Evolutionary conservation across 2,113 vertebrate species (phyloP).

Genomic region (Pachycephala philippinensis): DNA sequence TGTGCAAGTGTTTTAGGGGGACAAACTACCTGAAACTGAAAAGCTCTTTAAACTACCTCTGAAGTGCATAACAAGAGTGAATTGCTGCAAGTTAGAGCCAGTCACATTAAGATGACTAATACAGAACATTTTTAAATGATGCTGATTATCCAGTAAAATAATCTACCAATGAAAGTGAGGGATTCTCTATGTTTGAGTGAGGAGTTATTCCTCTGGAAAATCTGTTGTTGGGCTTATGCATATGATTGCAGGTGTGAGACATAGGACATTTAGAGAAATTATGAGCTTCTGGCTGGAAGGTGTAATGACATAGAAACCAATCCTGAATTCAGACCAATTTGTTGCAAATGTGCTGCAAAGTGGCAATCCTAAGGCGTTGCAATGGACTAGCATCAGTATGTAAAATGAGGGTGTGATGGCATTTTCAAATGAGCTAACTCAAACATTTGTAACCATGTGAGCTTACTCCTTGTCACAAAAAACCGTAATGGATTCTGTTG

Average conservation of each 20-base stretch:
- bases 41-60: neutral
- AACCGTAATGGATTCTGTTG: neutral
- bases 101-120: neutral
- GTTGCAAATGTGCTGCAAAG: neutral
- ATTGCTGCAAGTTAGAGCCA: neutral
- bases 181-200: neutral
- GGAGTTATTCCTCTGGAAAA: neutral
- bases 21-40: neutral
- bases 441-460: neutral
- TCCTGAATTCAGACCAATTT: neutral
- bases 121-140: neutral
- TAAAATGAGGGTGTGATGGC: neutral
- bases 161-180: neutral
- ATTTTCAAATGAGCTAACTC: neutral
- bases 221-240: neutral
- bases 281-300: neutral
- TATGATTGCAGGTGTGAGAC: neutral
- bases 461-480: neutral
- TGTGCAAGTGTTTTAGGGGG: neutral
- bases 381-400: too few relatives aligned
- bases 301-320: neutral
- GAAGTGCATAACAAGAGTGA: neutral
- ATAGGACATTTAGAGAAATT: neutral
- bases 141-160: neutral
- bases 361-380: neutral